These are phyloP conservation scores for Gorsachius goisagi DNA, from an alignment of 2,113 vertebrate species.

Conservation along the genomic window DNA sequence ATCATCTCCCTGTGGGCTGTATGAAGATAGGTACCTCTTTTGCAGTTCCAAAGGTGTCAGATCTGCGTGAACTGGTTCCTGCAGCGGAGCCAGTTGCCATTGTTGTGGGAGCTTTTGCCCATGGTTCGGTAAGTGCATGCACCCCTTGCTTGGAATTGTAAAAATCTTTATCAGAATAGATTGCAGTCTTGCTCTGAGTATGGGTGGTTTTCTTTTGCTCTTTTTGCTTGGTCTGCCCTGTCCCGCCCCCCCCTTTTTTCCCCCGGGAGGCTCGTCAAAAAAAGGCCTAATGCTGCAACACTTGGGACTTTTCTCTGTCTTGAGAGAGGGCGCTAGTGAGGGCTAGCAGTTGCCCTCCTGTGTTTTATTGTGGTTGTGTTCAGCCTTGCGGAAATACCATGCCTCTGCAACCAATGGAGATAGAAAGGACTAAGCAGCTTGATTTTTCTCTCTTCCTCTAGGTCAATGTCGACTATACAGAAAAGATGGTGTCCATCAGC, in stretches of 20 bases:
- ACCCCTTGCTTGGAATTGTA: background rate
- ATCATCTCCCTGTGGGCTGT: constrained; percentile 92
- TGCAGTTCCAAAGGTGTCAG: constrained; percentile 70
- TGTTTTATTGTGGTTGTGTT: background rate
- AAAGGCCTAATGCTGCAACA: background rate
- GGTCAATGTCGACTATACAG: constrained; percentile 91
- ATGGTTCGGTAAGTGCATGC: constrained; percentile 82
- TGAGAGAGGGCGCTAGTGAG: background rate
- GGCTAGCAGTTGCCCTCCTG: background rate
- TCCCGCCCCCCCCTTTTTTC: rapidly evolving
- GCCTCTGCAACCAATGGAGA: background rate
- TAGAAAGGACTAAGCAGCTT: background rate
- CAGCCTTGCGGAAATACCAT: background rate
- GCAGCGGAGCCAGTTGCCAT: constrained; percentile 82
- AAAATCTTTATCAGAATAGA: background rate
- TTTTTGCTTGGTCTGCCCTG: background rate
- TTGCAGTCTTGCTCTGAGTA: background rate
- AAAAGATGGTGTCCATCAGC: constrained; percentile 92
- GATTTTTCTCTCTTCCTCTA: constrained; percentile 12
- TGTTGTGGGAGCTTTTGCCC: constrained; percentile 94
- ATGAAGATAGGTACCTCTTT: constrained; percentile 89
- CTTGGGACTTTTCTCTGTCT: background rate
- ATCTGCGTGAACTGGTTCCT: constrained; percentile 83
- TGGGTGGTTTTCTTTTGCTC: background rate
- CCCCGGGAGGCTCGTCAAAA: background rate